These are phyloP conservation scores for Lophochroa leadbeateri DNA, from an alignment of 2,113 vertebrate genomes.

Conservation along the genomic window DNA sequence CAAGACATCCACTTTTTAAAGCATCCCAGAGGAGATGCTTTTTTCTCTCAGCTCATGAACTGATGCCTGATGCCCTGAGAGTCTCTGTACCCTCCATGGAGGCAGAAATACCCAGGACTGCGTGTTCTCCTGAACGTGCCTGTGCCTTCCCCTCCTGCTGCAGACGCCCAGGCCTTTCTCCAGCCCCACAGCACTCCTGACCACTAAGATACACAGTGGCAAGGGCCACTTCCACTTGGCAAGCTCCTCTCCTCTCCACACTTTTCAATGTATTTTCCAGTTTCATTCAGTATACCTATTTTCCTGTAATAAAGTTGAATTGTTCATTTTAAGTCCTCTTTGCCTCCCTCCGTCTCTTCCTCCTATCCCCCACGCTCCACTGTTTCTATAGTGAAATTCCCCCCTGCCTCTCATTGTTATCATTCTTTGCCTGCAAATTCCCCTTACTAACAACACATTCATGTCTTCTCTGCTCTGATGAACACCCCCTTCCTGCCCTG, in stretches of 20 bases:
- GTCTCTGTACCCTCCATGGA: neutral
- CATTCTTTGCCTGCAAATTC: neutral
- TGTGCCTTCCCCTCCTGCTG: neutral
- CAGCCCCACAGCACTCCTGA: neutral
- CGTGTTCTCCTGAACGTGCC: neutral
- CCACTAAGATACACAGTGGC: neutral
- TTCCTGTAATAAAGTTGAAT: conserved; percentile 3
- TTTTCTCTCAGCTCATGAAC: neutral
- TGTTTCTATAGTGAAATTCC: neutral
- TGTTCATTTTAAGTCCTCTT: neutral
- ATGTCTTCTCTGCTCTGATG: neutral
- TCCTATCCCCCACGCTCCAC: rapidly evolving
- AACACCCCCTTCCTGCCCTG: neutral
- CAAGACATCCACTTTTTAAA: neutral
- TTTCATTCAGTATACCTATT: neutral
- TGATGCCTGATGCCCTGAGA: neutral
- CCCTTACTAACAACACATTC: neutral
- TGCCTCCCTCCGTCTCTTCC: neutral
- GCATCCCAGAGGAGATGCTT: neutral
- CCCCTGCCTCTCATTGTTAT: neutral
- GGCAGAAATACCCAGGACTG: neutral
- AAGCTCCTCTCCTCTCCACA: neutral
- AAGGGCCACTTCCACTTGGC: neutral
- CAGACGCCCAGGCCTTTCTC: neutral
- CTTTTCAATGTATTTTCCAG: neutral